Conservation (phyloP, 2,797 vertebrate species). For the Alcedo atthis region DNA sequence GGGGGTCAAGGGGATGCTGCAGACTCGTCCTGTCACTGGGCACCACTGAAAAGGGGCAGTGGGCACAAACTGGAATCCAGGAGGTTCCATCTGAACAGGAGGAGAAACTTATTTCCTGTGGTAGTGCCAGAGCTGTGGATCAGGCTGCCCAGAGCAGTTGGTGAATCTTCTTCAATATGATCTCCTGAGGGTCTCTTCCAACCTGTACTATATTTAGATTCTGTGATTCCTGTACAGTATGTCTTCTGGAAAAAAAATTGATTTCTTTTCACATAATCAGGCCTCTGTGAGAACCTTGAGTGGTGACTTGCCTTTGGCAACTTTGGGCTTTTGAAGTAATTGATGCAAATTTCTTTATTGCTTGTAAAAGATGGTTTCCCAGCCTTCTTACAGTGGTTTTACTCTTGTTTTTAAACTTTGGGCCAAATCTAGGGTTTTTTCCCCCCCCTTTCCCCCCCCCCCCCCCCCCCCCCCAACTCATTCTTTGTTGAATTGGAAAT, state of each 20-base stretch:
- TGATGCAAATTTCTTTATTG: not conserved
- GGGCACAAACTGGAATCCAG: too few relatives aligned
- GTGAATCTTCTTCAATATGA: not conserved
- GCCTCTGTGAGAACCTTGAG: not conserved
- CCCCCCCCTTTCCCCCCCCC: accelerated
- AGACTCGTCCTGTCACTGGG: not conserved
- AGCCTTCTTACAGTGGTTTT: not conserved
- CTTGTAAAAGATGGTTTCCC: not conserved
- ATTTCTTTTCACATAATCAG: not conserved
- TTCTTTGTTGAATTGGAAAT: not conserved
- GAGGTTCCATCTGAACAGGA: too few relatives aligned
- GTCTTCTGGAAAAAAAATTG: not conserved
- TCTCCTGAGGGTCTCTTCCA: not conserved
- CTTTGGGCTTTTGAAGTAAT: not conserved
- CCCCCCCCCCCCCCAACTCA: accelerated
- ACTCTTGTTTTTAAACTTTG: not conserved
- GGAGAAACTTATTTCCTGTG: too few relatives aligned
- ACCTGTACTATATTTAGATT: not conserved
- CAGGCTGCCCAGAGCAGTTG: too few relatives aligned
- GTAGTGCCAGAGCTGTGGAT: too few relatives aligned
- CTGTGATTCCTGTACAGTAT: not conserved
- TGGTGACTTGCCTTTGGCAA: not conserved
- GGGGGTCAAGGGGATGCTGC: not conserved
- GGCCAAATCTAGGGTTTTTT: not conserved
- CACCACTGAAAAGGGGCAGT: too few relatives aligned